Base-by-base conservation (phyloP, 1,140 invertebrate species). In the Drosophila dunni region DNA sequence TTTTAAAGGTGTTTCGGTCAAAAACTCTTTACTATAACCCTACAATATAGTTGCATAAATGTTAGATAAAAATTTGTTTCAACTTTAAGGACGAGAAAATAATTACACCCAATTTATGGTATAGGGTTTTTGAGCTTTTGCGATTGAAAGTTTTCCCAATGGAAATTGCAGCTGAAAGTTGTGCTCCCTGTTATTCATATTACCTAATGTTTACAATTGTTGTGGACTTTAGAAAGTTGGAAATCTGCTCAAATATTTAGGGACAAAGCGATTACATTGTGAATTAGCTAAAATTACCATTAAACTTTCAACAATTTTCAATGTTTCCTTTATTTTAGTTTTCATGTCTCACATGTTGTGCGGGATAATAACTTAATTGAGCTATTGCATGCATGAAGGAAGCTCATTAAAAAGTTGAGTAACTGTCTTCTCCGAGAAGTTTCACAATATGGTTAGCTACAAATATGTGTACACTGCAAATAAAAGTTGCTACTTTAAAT, bases 341-440 rank as follows among this genome's bases (percentile, higher is more conserved):
- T 13, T 60, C 20, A 54, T 42, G 7, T 58, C 20, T 60, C 20
- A 54, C 40, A 7, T 63, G 66, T 62, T 42, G 45, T 58, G 24
- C 61, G 57, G 61, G 40, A 48, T 86, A 88, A 88, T 88, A 88
- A 82, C 76, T 86, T 86, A 88, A 86, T 86, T 86, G 82, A 88
- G 76, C 61, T 61, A 70, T 79, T 53, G 76, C 83, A 88, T 68
- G 83, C 82, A 86, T 79, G 83, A 72, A 64, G 76, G 79, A 56
- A 68, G 65, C 73, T 78, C 75, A 82, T 81, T 81, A 78, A 75
- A 82, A 84, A 84, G 81, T 84, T 83, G 72, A 63, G 17, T 67
- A 70, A 79, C 61, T 81, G 78, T 72, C 78, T 45, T 10, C 13
- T 7, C 48, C 9, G 5, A 7, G 20, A 11, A 58, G 5, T 29